Conservation (phyloP, 2,113 vertebrate species). For the Tragelaphus buxtoni region DNA sequence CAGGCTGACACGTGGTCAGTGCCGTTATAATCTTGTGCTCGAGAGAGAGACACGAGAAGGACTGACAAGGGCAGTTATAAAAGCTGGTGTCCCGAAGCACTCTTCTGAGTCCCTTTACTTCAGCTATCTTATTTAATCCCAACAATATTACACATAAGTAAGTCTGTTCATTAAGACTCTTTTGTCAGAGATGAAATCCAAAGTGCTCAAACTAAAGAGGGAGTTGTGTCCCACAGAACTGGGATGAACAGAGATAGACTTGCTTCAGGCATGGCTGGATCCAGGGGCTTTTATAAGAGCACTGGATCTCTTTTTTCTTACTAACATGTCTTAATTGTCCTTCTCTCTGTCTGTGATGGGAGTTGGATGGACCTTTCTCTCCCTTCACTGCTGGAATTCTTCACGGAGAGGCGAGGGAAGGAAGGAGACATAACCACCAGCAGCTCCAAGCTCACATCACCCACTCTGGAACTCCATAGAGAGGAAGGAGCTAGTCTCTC, state of each 20-base stretch:
- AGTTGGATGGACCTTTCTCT: neutral
- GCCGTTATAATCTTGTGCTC: neutral
- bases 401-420: neutral
- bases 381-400: neutral
- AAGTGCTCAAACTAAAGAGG: neutral
- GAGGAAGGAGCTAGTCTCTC: neutral
- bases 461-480: too few relatives aligned
- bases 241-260: neutral
- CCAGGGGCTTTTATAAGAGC: neutral
- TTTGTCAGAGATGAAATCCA: neutral
- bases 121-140: neutral
- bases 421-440: neutral
- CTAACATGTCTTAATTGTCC: neutral
- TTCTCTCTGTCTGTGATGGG: neutral
- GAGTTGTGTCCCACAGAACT: neutral
- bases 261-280: neutral
- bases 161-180: neutral
- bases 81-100: neutral
- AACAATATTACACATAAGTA: neutral
- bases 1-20: rapidly evolving
- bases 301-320: neutral
- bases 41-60: neutral
- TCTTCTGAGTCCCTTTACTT: neutral
- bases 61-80: neutral
- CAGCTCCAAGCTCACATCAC: neutral